Conservation (phyloP, 1,140 invertebrate species). For the Bombus terrestris region DNA sequence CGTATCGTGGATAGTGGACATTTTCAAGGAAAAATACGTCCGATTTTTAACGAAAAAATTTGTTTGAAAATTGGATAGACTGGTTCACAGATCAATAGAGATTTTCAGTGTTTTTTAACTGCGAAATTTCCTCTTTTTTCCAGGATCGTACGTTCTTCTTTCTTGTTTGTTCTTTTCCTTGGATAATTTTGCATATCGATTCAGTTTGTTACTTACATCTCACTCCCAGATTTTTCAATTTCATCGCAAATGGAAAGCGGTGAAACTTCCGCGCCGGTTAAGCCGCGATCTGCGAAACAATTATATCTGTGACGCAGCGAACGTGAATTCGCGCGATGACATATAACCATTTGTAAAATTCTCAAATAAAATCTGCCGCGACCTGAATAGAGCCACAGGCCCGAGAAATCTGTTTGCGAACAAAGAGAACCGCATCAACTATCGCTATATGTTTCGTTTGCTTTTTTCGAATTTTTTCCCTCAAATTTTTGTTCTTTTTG, state of each 20-base stretch:
- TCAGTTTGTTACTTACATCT: background rate
- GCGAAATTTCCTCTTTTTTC: background rate
- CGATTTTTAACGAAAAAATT: background rate
- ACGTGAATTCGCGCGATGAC: constrained; percentile 18
- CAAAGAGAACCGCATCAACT: constrained; percentile 35
- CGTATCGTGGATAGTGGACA: background rate
- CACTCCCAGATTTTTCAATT: background rate
- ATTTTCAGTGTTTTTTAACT: background rate
- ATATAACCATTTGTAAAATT: constrained; percentile 20
- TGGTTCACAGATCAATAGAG: background rate
- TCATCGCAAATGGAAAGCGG: background rate
- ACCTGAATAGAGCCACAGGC: constrained; percentile 9
- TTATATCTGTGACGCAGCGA: constrained; percentile 20
- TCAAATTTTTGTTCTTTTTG: background rate
- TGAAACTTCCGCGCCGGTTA: constrained; percentile 3
- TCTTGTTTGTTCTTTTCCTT: background rate
- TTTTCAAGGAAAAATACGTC: background rate
- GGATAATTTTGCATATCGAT: background rate
- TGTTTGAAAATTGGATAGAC: background rate
- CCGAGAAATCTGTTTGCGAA: constrained; percentile 37
- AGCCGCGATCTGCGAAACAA: constrained; percentile 18
- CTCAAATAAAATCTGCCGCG: constrained; percentile 35
- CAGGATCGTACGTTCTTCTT: background rate
- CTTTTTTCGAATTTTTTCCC: background rate
- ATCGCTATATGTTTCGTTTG: constrained; percentile 16